Evolutionary conservation across 2,797 vertebrate species (phyloP), one percentile per base, ranked within the genome.

Genomic region (Parauchenoglanis punctatus): DNA sequence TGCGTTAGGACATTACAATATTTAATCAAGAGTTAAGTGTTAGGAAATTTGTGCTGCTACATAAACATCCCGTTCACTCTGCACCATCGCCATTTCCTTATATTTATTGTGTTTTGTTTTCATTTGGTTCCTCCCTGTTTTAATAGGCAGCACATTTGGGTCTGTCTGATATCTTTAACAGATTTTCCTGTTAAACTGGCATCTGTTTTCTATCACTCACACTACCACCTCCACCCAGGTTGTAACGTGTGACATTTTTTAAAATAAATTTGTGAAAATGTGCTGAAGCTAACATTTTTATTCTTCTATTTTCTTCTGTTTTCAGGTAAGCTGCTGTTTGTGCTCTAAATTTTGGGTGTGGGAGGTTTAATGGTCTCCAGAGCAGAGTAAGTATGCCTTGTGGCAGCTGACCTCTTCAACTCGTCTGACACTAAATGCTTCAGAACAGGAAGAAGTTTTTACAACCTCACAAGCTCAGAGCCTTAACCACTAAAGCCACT

Each of bases 251-350:
- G 25, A 31, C 40, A 68, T 54, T 82, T 13, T 3, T 10, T 25
- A 70, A 40, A 15, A 2, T n/a, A 31, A n/a, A 44, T n/a, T 58
- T 12, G 11, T 8, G 56, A 11, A 49, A n/a, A 63, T 12, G 3
- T 63, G 58, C 7, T 3, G 10, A 23, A 75, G 28, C 54, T 80
- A 81, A 88, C 68, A 20, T 68, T 54, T 68, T 65, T 85, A 20
- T 87, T 82, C 85, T 49, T 59, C 23, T 88, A 15, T 87, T 73
- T 86, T 56, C 23, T 90, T 88, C 70, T 83, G 35, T 59, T 91
- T 90, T 80, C 68, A 92, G 91, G 92, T 92, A 91, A 91, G 89
- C 83, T 86, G 84, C 82, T 83, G 73, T 87, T 89, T 89, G 68
- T 90, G 40, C 76, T 87, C 23, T 56, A 73, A 84, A 7, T 23